Evolutionary conservation across 1,140 invertebrate genomes (phyloP).

Genomic region (Psix sp.): DNA sequence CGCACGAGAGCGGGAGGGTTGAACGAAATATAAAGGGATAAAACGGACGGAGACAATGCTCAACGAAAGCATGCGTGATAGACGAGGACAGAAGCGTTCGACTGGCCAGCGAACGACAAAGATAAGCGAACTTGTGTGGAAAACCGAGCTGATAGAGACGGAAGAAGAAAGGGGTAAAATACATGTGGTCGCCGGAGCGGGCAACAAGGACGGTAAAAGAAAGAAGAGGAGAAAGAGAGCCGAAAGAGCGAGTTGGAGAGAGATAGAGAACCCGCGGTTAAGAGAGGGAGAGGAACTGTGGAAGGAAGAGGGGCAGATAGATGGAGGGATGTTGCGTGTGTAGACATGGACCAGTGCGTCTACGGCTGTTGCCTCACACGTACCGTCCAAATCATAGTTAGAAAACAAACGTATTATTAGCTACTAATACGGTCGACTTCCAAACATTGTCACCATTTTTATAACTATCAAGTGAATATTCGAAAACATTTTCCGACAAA

Average conservation of each 20-base stretch:
- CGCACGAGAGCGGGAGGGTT: slow-evolving; percentile 43
- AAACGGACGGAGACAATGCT: slow-evolving; percentile 55
- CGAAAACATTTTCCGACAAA: slow-evolving; percentile 3
- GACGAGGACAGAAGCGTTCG: slow-evolving; percentile 25
- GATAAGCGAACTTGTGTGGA: slow-evolving; percentile 32
- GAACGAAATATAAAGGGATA: slow-evolving; percentile 62
- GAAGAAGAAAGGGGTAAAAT: slow-evolving; percentile 55
- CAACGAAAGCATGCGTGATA: slow-evolving; percentile 6
- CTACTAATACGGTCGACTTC: slow-evolving; percentile 25
- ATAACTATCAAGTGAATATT: slow-evolving; percentile 5
- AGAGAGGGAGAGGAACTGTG: slow-evolving; percentile 55
- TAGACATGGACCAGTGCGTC: slow-evolving; percentile 78
- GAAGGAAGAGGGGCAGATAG: slow-evolving; percentile 60
- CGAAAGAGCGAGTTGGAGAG: slow-evolving; percentile 48
- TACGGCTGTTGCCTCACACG: slow-evolving; percentile 78
- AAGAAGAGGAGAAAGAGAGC: slow-evolving; percentile 50
- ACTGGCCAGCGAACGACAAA: slow-evolving; percentile 17
- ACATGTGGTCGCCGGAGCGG: slow-evolving; percentile 51
- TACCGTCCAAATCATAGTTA: slow-evolving; percentile 77
- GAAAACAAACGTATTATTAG: slow-evolving; percentile 67
- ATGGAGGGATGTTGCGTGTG: slow-evolving; percentile 75
- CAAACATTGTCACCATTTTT: slow-evolving; percentile 14
- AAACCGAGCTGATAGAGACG: slow-evolving; percentile 60
- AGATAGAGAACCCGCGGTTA: slow-evolving; percentile 51
- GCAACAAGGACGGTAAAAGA: slow-evolving; percentile 58